Conservation (phyloP, 2,888 invertebrate species). For the Heterodera filipjevi region DNA sequence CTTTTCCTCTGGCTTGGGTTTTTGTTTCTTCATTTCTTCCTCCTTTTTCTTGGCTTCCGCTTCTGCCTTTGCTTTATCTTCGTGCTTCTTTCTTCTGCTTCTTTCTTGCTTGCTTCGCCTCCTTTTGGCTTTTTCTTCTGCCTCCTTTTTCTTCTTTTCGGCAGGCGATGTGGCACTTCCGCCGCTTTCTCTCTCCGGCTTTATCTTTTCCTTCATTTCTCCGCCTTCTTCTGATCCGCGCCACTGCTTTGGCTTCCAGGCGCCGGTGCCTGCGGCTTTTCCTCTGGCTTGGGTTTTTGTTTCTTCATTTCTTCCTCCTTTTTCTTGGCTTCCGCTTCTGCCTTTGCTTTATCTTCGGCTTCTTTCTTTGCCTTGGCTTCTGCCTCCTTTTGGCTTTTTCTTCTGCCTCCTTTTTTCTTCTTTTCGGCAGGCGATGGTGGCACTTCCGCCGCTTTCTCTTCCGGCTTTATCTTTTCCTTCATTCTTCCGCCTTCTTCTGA, state of each 20-base stretch:
- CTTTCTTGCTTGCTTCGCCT: no score
- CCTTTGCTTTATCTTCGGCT: not conserved
- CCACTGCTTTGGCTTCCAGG: no score
- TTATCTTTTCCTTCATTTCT: no score
- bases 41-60: no score
- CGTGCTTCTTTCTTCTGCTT: not conserved
- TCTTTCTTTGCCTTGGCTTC: not conserved
- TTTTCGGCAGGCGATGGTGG: constrained; percentile 23
- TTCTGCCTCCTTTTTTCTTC: not conserved
- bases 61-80: not conserved
- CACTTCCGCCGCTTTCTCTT: not conserved
- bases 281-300: not conserved
- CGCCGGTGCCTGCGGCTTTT: no score
- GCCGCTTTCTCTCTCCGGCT: no score
- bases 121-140: not conserved
- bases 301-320: not conserved
- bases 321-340: not conserved
- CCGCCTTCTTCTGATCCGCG: no score
- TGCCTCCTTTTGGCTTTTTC: not conserved
- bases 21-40: no score
- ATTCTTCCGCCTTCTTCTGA: not conserved
- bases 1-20: no score
- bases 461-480: not conserved
- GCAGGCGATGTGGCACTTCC: no score
- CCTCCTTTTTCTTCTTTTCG: constrained; percentile 20